phyloP scores from a whole-genome alignment of 2,888 invertebrate species.

The Melanchra persicariae region DNA sequence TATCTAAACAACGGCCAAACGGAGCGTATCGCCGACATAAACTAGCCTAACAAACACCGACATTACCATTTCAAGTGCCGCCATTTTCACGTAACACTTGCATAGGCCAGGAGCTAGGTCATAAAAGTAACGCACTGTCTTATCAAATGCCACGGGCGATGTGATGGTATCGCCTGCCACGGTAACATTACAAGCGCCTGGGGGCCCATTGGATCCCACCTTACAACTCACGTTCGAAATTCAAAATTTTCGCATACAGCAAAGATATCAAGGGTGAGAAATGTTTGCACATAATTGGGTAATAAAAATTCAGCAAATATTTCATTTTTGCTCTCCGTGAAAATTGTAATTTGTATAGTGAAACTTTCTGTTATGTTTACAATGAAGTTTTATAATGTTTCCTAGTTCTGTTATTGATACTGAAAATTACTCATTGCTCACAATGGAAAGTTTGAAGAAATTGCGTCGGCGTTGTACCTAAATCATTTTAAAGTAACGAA shows the following conservation, averaged over 20 bases:
- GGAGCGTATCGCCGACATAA: slow-evolving; percentile 50
- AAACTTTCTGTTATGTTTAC: slow-evolving; percentile 20
- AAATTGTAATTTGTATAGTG: slow-evolving; percentile 21
- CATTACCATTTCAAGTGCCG: slow-evolving; percentile 52
- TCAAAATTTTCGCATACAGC: slow-evolving; percentile 73
- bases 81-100: slow-evolving; percentile 68
- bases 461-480: not conserved
- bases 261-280: slow-evolving; percentile 29
- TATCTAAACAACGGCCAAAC: slow-evolving; percentile 19
- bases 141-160: slow-evolving; percentile 80
- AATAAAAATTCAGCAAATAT: slow-evolving; percentile 21
- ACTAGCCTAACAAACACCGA: slow-evolving; percentile 48
- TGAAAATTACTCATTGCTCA: slow-evolving; percentile 24
- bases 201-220: slow-evolving; percentile 84
- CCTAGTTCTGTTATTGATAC: slow-evolving; percentile 25
- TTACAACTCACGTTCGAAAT: slow-evolving; percentile 78
- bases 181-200: slow-evolving; percentile 77
- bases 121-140: slow-evolving; percentile 77
- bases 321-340: slow-evolving; percentile 14
- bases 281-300: not conserved
- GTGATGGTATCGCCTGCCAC: slow-evolving; percentile 72
- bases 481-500: not conserved
- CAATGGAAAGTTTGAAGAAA: slow-evolving; percentile 10
- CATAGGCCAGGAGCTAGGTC: slow-evolving; percentile 57
- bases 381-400: slow-evolving; percentile 26